Evolutionary conservation across 2,888 invertebrate species (phyloP).

Genomic region (Eristalis intricaria): DNA sequence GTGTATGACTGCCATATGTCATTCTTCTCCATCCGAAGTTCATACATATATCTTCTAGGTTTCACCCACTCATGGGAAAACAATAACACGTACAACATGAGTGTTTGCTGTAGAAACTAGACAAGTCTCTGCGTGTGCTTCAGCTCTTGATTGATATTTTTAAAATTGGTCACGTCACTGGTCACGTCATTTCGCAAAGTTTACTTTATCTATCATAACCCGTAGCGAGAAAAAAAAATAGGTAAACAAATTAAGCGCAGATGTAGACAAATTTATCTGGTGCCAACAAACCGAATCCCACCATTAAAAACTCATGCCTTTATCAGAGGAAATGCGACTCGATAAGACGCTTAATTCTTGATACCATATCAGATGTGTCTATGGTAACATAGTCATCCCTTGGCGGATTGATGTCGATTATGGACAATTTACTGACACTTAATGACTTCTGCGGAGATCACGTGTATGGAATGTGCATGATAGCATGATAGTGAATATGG

Average conservation of each 20-base stretch:
- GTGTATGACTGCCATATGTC: too few relatives aligned
- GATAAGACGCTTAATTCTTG: background rate
- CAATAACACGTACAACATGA: background rate
- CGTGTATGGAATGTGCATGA: too few relatives aligned
- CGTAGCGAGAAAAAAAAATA: background rate
- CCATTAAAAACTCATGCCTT: background rate
- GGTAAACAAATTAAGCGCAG: background rate
- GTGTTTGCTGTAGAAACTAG: background rate
- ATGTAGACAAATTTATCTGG: constrained; percentile 14
- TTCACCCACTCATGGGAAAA: too few relatives aligned
- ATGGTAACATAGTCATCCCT: background rate
- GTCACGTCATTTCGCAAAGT: background rate
- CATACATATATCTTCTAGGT: too few relatives aligned
- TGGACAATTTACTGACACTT: background rate
- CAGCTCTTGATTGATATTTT: background rate
- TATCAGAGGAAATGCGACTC: background rate
- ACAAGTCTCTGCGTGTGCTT: background rate
- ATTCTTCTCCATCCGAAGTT: too few relatives aligned
- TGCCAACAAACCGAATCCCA: constrained; percentile 1
- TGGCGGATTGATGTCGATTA: background rate
- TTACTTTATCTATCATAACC: background rate
- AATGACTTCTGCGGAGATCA: too few relatives aligned
- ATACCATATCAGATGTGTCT: background rate
- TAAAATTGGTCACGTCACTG: too few relatives aligned
- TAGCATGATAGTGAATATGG: too few relatives aligned